phyloP scores from a whole-genome alignment of 2,113 vertebrate species.

The Epinephelus fuscoguttatus region DNA sequence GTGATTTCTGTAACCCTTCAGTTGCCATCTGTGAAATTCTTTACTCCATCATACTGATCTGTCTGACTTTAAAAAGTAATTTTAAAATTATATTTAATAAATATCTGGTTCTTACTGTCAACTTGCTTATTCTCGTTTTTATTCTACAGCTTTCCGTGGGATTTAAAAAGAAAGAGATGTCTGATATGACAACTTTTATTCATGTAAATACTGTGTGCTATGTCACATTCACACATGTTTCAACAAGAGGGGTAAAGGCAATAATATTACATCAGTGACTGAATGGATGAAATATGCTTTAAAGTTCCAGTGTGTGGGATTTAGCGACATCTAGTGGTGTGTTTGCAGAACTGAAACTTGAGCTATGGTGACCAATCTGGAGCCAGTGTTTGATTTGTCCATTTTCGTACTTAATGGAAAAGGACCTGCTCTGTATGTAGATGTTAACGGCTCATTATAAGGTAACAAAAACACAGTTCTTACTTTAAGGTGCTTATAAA shows the following conservation, averaged over 20 bases:
- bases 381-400: no score
- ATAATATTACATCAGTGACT: background rate
- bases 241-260: background rate
- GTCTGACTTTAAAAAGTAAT: slow-evolving; percentile 77
- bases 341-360: no score
- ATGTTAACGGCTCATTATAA: no score
- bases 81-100: slow-evolving; percentile 89
- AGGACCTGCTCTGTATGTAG: no score
- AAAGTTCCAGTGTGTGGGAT: no score
- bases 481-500: no score
- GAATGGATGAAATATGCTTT: background rate
- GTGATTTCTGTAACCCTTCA: slow-evolving; percentile 79
- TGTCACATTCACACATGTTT: background rate
- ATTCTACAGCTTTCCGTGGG: background rate
- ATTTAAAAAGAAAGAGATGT: slow-evolving; percentile 16
- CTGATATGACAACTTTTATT: slow-evolving; percentile 3
- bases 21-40: slow-evolving; percentile 78
- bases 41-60: slow-evolving; percentile 77
- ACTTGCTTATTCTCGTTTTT: slow-evolving; percentile 8
- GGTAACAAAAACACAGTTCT: no score
- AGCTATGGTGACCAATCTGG: no score
- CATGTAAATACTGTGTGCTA: background rate
- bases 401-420: no score
- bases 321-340: no score
- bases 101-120: slow-evolving; percentile 85